Conservation (phyloP, 2,888 invertebrate species). For the Gerosis bhagava region DNA sequence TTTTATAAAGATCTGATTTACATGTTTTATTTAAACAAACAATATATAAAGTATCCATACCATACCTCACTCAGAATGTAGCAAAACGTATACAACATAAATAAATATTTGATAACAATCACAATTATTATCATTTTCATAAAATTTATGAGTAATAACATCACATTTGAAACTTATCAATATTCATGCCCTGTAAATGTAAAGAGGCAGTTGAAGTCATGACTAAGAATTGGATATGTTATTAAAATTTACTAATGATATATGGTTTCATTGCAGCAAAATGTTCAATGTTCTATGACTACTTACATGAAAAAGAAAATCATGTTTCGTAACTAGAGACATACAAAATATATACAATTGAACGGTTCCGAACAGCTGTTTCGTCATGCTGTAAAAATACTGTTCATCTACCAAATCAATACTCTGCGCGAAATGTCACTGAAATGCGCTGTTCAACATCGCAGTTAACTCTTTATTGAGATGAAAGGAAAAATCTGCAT, state of each 20-base stretch:
- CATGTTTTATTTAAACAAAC: no score
- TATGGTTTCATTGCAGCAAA: not conserved
- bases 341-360: constrained; percentile 34
- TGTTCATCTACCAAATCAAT: constrained; percentile 74
- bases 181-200: no score
- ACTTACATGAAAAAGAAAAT: constrained; percentile 19
- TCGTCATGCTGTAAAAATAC: constrained; percentile 67
- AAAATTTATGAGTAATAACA: no score
- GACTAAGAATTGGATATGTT: constrained; percentile 3
- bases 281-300: not conserved
- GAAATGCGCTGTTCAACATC: constrained; percentile 63
- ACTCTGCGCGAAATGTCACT: constrained; percentile 78
- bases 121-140: no score
- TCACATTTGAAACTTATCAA: no score
- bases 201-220: no score
- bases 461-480: constrained; percentile 44
- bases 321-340: constrained; percentile 37
- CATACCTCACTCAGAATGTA: no score
- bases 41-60: no score
- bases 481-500: constrained; percentile 51
- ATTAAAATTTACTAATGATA: constrained; percentile 4
- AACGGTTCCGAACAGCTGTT: constrained; percentile 72
- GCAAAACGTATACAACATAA: no score
- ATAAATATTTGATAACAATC: not conserved
- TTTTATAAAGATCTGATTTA: no score